Evolutionary conservation across 2,797 vertebrate species (phyloP).

Genomic region (Coregonus ussuriensis): DNA sequence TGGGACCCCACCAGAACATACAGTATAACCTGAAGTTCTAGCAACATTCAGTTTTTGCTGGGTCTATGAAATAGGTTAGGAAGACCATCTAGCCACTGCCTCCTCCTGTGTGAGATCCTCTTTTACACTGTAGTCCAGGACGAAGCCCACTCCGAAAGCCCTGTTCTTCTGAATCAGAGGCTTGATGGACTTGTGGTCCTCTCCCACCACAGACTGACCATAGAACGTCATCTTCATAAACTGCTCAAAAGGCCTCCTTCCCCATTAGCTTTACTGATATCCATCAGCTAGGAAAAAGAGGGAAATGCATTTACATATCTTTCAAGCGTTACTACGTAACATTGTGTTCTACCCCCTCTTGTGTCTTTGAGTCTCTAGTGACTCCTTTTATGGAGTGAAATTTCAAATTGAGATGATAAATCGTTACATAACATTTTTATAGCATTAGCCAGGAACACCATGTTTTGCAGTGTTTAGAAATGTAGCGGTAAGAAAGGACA

Average conservation of each 20-base stretch:
- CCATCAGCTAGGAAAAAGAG: slow-evolving; percentile 75
- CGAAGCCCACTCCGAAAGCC: slow-evolving; percentile 84
- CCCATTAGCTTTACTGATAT: slow-evolving; percentile 79
- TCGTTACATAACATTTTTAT: background rate
- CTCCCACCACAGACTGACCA: slow-evolving; percentile 91
- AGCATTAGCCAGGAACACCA: background rate
- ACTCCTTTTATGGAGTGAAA: too few species aligned
- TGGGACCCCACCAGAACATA: too few species aligned
- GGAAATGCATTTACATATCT: background rate
- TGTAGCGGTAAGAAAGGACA: background rate
- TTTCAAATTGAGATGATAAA: background rate
- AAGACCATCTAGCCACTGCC: slow-evolving; percentile 61
- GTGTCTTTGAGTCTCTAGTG: too few species aligned
- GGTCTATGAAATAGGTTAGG: background rate
- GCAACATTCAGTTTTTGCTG: too few species aligned
- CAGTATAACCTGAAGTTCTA: too few species aligned
- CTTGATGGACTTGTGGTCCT: slow-evolving; percentile 85
- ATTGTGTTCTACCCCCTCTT: too few species aligned
- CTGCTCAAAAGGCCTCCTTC: slow-evolving; percentile 78
- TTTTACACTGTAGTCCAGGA: slow-evolving; percentile 90
- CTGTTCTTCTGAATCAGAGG: slow-evolving; percentile 84
- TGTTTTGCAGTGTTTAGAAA: background rate
- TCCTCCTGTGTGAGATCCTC: slow-evolving; percentile 81
- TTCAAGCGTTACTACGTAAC: too few species aligned
- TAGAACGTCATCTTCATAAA: slow-evolving; percentile 96